These are phyloP conservation scores for Labeo catla DNA, from an alignment of 2,113 vertebrate species.

Conservation along the genomic window DNA sequence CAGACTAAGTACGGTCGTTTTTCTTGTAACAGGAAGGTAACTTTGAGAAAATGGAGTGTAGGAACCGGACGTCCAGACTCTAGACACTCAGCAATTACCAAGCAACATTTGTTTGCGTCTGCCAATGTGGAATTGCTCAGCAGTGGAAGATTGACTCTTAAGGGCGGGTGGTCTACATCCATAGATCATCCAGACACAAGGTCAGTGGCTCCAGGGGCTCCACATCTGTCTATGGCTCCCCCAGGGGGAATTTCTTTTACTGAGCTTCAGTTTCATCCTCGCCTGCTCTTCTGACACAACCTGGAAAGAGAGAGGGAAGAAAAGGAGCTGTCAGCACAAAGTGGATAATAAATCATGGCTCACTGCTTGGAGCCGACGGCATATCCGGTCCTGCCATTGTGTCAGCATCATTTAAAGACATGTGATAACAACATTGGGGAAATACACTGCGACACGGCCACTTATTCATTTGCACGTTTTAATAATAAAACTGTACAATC, in stretches of 20 bases:
- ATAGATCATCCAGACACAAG: conserved; percentile 73
- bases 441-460: not conserved
- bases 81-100: conserved; percentile 20
- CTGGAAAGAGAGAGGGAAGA: conserved; percentile 66
- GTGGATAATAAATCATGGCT: conserved; percentile 71
- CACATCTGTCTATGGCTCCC: conserved; percentile 65
- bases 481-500: conserved; percentile 29
- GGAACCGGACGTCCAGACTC: not conserved
- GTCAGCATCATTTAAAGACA: conserved; percentile 65
- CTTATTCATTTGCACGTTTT: conserved; percentile 5
- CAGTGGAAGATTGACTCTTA: conserved; percentile 65
- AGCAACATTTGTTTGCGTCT: conserved; percentile 53
- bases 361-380: conserved; percentile 62
- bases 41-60: not conserved
- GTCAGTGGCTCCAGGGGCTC: conserved; percentile 70
- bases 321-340: conserved; percentile 76
- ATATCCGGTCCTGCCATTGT: conserved; percentile 67
- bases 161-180: conserved; percentile 66
- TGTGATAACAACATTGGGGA: conserved; percentile 1
- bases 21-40: not conserved
- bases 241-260: conserved; percentile 62
- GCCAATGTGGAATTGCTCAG: conserved; percentile 25
- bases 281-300: conserved; percentile 61
- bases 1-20: not conserved
- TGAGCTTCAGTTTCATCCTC: conserved; percentile 68